Evolutionary conservation across 2,113 vertebrate species (phyloP), one percentile per base, ranked within the genome.

Genomic region (Gobiocypris rarus): DNA sequence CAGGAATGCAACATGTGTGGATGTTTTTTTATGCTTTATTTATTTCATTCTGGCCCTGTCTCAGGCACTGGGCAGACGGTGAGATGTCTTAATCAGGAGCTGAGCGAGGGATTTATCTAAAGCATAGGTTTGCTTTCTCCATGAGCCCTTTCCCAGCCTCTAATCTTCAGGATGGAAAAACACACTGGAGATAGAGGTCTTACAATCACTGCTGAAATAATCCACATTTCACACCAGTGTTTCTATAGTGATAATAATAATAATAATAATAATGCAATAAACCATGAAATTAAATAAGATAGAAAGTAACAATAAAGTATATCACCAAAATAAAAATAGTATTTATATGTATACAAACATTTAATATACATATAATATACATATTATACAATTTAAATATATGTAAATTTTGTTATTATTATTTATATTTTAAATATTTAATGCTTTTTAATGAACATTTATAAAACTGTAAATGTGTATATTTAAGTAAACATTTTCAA

Each of bases 81-180:
- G 71, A 83, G 75, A 85, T 26, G 38, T 75, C 83, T 86, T 84
- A 84, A 86, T 85, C 86, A 85, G 79, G 13, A 58, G 13, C 50
- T 54, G 63, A 56, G 31, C 22, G 14, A 70, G 76, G 70, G 82
- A 82, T 84, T 86, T 83, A 58, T 61, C 34, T 38, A 50, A 69
- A 70, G 38, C 58, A 45, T 38, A 76, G 58, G 59, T 85, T 58
- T 34, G 65, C 65, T 71, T 81, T 65, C 52, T 61, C 54, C 24
- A 41, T 41, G 45, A 77, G 31, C 50, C 28, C 75, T 71, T 31
- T 26, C 73, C 48, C 52, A 50, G 38, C 22, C 28, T 63, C 58
- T 82, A 82, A 82, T 84, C 87, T 74, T 34, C 26, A 52, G 24
- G 52, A 83, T 78, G 69, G 76, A 77, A 58, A 82, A 78, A 78